Base-by-base conservation (phyloP, 2,113 vertebrate species). In the Arenaria interpres region DNA sequence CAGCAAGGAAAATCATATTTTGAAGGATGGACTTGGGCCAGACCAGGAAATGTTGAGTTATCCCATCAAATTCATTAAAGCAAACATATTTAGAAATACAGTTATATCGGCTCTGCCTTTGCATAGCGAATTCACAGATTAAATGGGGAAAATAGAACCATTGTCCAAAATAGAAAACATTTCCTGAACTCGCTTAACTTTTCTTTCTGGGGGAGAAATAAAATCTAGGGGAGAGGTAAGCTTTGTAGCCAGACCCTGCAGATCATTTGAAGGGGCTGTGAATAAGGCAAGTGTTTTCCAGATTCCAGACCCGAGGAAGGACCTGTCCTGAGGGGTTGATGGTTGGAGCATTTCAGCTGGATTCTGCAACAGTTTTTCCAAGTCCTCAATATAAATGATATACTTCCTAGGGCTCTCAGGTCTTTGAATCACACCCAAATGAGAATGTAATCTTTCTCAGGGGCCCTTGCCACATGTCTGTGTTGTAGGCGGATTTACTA, bases 21-120 rank as follows among this genome's bases (percentile, higher is more conserved):
- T 76, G 57, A 88, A 94, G 91, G 66, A 88, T 96, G 96, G 89
- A 96, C 64, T 85, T 53, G 27, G 37, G 81, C 93, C 94, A 93
- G 92, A n/a, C 32, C 73, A 85, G 92, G 94, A 95, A 91, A 95
- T 69, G 63, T 83, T 93, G 93, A 82, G 72, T 96, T 96, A 67
- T 57, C 45, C 74, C 90, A 96, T 89, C 80, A 85, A 95, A 82
- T 93, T 90, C 66, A 73, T 84, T 90, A 48, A 94, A 93, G 75
- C 88, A 93, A 92, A 92, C 20, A 25, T 92, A 69, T 93, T 93
- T 94, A 73, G 75, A 94, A 81, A 69, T 50, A 45, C 33, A 78
- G 22, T 35, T 54, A 25, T 78, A 25, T 75, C 27, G 2, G 23
- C 48, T 66, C 62, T 88, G 80, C 37, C 83, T 96, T 89, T 88